Conservation (phyloP, 2,888 invertebrate genomes). For the Drosophila vallismaia region DNA sequence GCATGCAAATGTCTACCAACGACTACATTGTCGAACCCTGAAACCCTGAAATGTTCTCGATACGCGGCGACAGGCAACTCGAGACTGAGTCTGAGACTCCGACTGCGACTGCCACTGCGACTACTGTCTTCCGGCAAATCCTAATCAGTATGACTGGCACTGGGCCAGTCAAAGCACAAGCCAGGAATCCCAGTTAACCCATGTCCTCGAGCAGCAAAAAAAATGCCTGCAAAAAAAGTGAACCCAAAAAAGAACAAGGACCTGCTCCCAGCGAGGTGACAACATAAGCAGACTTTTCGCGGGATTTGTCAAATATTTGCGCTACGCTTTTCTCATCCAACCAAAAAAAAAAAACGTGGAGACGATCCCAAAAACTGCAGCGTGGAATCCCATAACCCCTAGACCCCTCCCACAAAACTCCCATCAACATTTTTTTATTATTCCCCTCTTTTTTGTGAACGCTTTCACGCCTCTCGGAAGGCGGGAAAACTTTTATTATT, state of each 20-base stretch:
- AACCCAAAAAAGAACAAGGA: constrained; percentile 18
- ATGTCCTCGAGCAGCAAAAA: background rate
- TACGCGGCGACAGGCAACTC: constrained; percentile 11
- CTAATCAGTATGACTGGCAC: constrained; percentile 63
- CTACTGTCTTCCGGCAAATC: constrained; percentile 48
- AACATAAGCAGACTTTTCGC: constrained; percentile 77
- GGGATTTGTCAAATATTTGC: constrained; percentile 78
- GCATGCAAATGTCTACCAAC: constrained; percentile 37
- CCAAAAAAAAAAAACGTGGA: constrained; percentile 37
- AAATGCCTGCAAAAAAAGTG: constrained; percentile 1
- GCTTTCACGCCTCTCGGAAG: constrained; percentile 59
- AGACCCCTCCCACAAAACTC: constrained; percentile 2
- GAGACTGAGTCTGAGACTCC: constrained; percentile 17
- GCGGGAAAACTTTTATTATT: constrained; percentile 66
- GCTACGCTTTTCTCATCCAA: constrained; percentile 74
- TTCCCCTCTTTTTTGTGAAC: constrained; percentile 27
- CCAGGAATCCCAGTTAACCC: constrained; percentile 20
- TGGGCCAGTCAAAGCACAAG: constrained; percentile 33
- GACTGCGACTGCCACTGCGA: constrained; percentile 7
- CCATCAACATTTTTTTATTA: background rate
- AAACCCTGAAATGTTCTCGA: constrained; percentile 19
- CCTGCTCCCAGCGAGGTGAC: constrained; percentile 58
- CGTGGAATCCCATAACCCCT: constrained; percentile 19
- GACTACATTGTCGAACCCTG: constrained; percentile 24
- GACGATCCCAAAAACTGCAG: constrained; percentile 40